Evolutionary conservation across 2,888 invertebrate species (phyloP).

Genomic region (Drosophila affinis): DNA sequence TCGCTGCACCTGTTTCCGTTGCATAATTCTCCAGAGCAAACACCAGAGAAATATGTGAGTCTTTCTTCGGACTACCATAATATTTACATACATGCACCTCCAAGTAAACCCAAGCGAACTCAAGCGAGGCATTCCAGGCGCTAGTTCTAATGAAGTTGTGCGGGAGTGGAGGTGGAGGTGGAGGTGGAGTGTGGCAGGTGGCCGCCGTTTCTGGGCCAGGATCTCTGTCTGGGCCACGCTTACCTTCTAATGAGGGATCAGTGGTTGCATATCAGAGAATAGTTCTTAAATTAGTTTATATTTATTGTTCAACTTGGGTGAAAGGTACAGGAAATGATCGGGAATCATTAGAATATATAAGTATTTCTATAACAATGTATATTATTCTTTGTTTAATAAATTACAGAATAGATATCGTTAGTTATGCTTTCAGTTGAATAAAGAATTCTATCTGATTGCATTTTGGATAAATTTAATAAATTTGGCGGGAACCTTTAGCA

Average conservation of each 20-base stretch:
- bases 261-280: conserved; percentile 1
- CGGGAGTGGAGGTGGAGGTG: conserved; percentile 19
- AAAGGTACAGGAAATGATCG: not conserved
- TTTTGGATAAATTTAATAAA: too few relatives aligned
- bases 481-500: too few relatives aligned
- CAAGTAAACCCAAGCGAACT: too few relatives aligned
- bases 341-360: not conserved
- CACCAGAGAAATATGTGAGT: conserved; percentile 16
- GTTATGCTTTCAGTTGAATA: too few relatives aligned
- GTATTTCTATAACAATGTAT: not conserved
- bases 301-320: not conserved
- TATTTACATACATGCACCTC: conserved; percentile 63
- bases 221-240: not conserved
- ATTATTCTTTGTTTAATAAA: not conserved
- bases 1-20: conserved; percentile 70
- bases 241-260: conserved; percentile 28
- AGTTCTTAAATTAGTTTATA: conserved; percentile 6
- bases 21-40: conserved; percentile 40
- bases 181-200: conserved; percentile 63
- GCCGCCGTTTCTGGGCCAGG: conserved; percentile 34
- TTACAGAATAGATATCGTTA: not conserved
- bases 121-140: conserved; percentile 39
- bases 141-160: conserved; percentile 69
- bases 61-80: conserved; percentile 42
- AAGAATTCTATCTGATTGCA: too few relatives aligned